Percentiles rank a stretch among this genome's conserved stretches.
Conservation (phyloP, 2,888 invertebrate species). For the Polia nebulosa region DNA sequence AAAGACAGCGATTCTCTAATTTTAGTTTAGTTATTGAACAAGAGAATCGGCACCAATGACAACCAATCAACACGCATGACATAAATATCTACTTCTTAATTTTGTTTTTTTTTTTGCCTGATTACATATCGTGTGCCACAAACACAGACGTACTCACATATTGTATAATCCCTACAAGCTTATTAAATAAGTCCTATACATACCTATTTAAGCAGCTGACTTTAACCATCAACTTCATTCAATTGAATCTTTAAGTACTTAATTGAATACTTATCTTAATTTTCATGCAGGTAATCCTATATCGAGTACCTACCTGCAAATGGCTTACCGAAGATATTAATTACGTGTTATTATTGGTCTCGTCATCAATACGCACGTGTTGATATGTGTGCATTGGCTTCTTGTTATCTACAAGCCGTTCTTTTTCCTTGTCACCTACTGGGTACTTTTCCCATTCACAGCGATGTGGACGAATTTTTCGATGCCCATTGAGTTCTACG, state of each 20-base stretch:
- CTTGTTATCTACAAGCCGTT: no score
- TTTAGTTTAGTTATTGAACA: no score
- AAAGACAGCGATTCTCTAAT: no score
- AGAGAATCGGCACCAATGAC: no score
- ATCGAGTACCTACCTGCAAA: slow-evolving; percentile 1
- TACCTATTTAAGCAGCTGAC: no score
- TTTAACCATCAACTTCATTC: slow-evolving; percentile 3
- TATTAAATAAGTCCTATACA: slow-evolving; percentile 16
- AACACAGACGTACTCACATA: neutral
- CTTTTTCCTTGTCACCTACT: no score
- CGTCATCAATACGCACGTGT: slow-evolving; percentile 6
- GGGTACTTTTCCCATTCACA: no score
- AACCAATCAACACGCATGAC: no score
- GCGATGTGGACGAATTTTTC: no score
- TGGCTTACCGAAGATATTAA: slow-evolving; percentile 25
- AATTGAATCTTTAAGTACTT: neutral
- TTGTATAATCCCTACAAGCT: neutral
- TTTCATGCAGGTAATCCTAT: slow-evolving; percentile 7
- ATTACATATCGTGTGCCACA: neutral
- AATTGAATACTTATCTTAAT: neutral
- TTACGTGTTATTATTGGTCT: neutral
- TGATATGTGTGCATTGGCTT: neutral
- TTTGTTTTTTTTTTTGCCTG: neutral
- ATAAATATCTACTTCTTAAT: no score
- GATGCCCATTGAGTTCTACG: no score